A percentile compares a stretch with the other conserved stretches of the same genome.
Conservation (phyloP, 2,113 vertebrate species). For the Pituophis catenifer region DNA sequence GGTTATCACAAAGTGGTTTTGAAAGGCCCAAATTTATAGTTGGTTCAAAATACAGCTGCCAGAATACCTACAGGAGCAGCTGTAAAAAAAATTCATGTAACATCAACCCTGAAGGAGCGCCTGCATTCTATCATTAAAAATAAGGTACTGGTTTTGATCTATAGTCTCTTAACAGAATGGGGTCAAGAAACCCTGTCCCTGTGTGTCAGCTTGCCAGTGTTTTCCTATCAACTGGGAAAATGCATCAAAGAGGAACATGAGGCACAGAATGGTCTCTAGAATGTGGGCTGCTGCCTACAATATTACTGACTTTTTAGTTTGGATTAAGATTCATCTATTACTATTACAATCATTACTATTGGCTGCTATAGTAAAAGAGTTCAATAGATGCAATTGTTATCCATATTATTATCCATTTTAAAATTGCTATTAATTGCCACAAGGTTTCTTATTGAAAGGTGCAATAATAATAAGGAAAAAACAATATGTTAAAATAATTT, state of each 20-base stretch:
- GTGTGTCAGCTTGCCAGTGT: too few relatives aligned
- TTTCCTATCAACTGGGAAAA: background rate
- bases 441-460: background rate
- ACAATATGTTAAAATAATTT: background rate
- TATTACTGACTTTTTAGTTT: background rate
- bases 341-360: background rate
- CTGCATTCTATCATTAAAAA: background rate
- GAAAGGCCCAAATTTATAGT: background rate
- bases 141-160: background rate
- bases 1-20: background rate
- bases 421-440: background rate
- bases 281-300: background rate
- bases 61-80: background rate
- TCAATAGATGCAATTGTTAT: background rate
- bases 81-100: background rate
- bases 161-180: background rate
- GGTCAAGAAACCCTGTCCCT: background rate
- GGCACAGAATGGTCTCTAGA: background rate
- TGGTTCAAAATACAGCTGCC: background rate
- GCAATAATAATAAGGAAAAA: background rate
- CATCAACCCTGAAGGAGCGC: background rate
- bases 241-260: background rate
- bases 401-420: background rate
- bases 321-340: background rate
- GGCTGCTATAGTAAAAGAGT: background rate